Conservation (phyloP, 2,888 invertebrate species). For the Cephus rjabovi region DNA sequence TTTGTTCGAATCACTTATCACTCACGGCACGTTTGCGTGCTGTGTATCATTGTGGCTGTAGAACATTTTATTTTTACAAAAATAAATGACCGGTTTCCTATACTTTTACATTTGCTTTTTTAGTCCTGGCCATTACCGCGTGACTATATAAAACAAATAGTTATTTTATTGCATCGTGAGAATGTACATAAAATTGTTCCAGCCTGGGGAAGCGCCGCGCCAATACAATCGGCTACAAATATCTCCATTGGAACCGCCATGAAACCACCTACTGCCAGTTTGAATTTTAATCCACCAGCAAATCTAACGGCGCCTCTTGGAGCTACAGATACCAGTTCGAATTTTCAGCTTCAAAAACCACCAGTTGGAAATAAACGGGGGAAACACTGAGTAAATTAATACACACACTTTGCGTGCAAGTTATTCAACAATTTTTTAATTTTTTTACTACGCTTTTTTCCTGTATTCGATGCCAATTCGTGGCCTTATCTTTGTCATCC, state of each 20-base stretch:
- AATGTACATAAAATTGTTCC: slow-evolving; percentile 36
- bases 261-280: slow-evolving; percentile 62
- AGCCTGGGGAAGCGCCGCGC: slow-evolving; percentile 57
- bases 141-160: background rate
- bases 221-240: slow-evolving; percentile 50
- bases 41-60: background rate
- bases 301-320: slow-evolving; percentile 60
- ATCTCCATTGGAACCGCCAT: slow-evolving; percentile 47
- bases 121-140: background rate
- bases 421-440: background rate
- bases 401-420: background rate
- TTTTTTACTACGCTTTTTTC: background rate
- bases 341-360: slow-evolving; percentile 79
- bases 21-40: background rate
- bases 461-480: background rate
- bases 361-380: slow-evolving; percentile 76
- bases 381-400: slow-evolving; percentile 70
- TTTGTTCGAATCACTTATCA: background rate
- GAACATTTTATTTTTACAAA: background rate
- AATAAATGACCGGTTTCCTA: background rate
- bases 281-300: slow-evolving; percentile 59
- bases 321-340: slow-evolving; percentile 51
- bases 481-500: background rate
- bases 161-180: background rate
- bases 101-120: background rate